Percentiles rank a stretch among this genome's conserved stretches.
These are phyloP conservation scores for Microchirus variegatus DNA, from an alignment of 2,797 vertebrate genomes.

Conservation along the genomic window DNA sequence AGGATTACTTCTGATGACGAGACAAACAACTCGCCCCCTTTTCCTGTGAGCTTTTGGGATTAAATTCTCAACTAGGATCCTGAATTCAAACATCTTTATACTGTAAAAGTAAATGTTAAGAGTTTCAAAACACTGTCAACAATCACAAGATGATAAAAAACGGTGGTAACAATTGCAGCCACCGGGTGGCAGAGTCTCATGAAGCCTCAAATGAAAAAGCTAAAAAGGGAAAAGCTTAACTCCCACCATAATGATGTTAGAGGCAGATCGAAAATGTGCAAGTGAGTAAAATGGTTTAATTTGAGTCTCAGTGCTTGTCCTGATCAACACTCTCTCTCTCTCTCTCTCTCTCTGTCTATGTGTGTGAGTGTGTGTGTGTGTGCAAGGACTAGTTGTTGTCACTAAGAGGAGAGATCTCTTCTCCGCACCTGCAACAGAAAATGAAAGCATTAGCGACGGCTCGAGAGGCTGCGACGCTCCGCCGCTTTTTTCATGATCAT, in stretches of 20 bases:
- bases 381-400: conserved; percentile 48
- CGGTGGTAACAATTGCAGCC: too few species aligned
- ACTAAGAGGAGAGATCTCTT: conserved; percentile 36
- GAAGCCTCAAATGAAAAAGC: too few species aligned
- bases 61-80: not conserved
- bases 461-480: conserved; percentile 51
- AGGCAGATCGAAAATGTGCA: conserved; percentile 19
- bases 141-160: too few species aligned
- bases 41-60: not conserved
- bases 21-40: not conserved
- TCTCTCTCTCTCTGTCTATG: conserved; percentile 8
- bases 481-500: conserved; percentile 64
- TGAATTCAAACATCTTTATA: too few species aligned
- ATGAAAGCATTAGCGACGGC: conserved; percentile 60
- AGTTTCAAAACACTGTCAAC: too few species aligned
- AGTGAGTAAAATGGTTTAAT: conserved; percentile 19
- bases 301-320: conserved; percentile 10
- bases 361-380: conserved; percentile 20
- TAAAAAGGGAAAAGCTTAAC: too few species aligned
- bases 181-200: too few species aligned
- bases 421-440: conserved; percentile 53
- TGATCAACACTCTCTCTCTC: conserved; percentile 28
- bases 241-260: not conserved
- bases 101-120: too few species aligned
- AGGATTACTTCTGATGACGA: too few species aligned